Base-by-base conservation (phyloP, 2,113 vertebrate species). In the Campylorhamphus procurvoides region DNA sequence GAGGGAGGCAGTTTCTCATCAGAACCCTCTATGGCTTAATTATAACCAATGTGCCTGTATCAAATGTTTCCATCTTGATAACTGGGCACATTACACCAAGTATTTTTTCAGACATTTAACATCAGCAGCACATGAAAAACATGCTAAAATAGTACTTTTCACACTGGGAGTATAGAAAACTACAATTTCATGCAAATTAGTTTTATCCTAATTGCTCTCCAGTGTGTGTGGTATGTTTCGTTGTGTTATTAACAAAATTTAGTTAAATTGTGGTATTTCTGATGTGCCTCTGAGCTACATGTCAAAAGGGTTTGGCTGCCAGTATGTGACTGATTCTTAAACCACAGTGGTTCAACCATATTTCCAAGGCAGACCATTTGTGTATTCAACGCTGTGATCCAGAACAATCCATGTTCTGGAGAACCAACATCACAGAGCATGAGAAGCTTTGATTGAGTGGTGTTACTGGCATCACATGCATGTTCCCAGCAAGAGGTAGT, bases 21-120 rank as follows among this genome's bases (percentile, higher is more conserved):
- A 75, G 53, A 86, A 55, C 3, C 3, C 5, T n/a, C 24, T 75
- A 22, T 23, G 22, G 15, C 47, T 67, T 81, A 63, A 58, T 71
- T 77, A 31, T 46, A 77, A 74, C 3, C n/a, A 81, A 23, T 0
- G 3, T 0, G 5, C 44, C 16, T 40, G 12, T 37, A 22, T 64
- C 28, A 62, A 56, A 47, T n/a, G 7, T 66, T 81, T 69, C 35
- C 4, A 19, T 73, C 46, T 76, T 76, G 44, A 42, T 55, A 76
- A n/a, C 0, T 52, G 12, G 20, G 12, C 31, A 81, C 14, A 58
- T 74, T 31, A 19, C 22, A 77, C 16, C 19, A 55, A 55, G 16
- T 46, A 8, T 23, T 55, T 75, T 74, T 72, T 50, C 16, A 88
- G 33, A 39, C 0, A 31, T 79, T 83, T 85, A 35, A 19, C 35